Percentiles rank a stretch among this genome's conserved stretches.
phyloP scores from a whole-genome alignment of 1,140 invertebrate genomes.

The fruit fly (Drosophila melanogaster) region Release_6_plus_ISO1_MT NT_033777.3:19209001-19209500 shows the following conservation, averaged over 20 bases:
- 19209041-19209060: slow-evolving; percentile 34
- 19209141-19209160: slow-evolving; percentile 27
- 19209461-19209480: too few species aligned
- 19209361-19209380: too few species aligned
- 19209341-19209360: too few species aligned
- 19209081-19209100: slow-evolving; percentile 4
- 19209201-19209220: slow-evolving; percentile 4
- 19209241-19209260: slow-evolving; percentile 21
- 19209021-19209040: slow-evolving; percentile 42
- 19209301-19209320: slow-evolving; percentile 21
- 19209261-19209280: slow-evolving; percentile 51
- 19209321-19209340: slow-evolving; percentile 27
- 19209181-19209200: slow-evolving; percentile 13
- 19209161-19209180: slow-evolving; percentile 40
- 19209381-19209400: too few species aligned
- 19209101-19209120: slow-evolving; percentile 25
- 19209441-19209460: neutral
- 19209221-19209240: slow-evolving; percentile 7
- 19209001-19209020: slow-evolving; percentile 24
- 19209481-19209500: too few species aligned
- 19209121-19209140: slow-evolving; percentile 24
- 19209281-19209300: slow-evolving; percentile 46
- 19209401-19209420: too few species aligned
- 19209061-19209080: slow-evolving; percentile 30
- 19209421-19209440: too few species aligned